A percentile compares a stretch with the other conserved stretches of the same genome.
Evolutionary conservation across 2,113 vertebrate genomes (phyloP).

Genomic region (Vidua chalybeata): DNA sequence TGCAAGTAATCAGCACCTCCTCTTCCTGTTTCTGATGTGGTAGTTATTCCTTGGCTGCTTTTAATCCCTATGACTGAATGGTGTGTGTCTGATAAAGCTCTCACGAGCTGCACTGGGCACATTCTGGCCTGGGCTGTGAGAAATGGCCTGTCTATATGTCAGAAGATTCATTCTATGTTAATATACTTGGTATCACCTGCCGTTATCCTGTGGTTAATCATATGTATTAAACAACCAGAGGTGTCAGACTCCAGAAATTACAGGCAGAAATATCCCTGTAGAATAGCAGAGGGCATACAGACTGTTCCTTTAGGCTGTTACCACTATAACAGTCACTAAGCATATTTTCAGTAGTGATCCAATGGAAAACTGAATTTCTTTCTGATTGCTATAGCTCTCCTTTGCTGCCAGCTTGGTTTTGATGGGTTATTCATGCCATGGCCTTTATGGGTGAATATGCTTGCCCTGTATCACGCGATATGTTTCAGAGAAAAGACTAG

Average conservation of each 20-base stretch:
- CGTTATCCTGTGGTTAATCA: not conserved
- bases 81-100: not conserved
- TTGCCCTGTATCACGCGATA: not conserved
- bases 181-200: not conserved
- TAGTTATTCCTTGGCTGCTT: not conserved
- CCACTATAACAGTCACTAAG: not conserved
- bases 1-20: not conserved
- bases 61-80: not conserved
- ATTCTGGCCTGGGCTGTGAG: not conserved
- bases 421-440: not conserved
- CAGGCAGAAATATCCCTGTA: not conserved
- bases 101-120: not conserved
- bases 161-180: not conserved
- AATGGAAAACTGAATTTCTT: constrained; percentile 3
- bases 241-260: not conserved
- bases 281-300: not conserved
- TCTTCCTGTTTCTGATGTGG: not conserved
- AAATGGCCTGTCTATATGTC: not conserved
- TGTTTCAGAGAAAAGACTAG: not conserved
- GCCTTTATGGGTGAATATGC: not conserved
- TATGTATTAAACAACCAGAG: not conserved
- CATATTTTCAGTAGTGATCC: not conserved
- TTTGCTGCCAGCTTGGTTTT: not conserved
- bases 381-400: not conserved
- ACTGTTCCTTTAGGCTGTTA: not conserved